Conservation (phyloP, 2,797 vertebrate species). For the Protonibea diacanthus region DNA sequence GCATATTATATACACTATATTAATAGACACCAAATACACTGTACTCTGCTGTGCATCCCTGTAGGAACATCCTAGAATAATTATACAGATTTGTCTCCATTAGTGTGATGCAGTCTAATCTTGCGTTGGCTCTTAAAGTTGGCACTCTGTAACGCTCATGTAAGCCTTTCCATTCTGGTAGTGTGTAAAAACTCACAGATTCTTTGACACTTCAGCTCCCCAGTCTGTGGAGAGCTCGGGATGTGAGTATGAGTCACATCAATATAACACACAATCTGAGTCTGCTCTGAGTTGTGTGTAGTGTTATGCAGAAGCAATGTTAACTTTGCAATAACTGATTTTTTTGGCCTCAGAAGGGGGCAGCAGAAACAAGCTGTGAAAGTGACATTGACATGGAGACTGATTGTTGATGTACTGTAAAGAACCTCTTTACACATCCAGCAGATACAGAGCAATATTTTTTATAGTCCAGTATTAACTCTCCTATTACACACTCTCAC, state of each 20-base stretch:
- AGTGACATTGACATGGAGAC: not conserved
- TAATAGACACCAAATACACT: constrained; percentile 6
- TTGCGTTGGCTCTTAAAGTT: constrained; percentile 31
- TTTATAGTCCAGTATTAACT: not conserved
- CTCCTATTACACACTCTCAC: not conserved
- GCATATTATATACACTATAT: not conserved
- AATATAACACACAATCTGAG: not conserved
- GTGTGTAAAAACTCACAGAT: constrained; percentile 29
- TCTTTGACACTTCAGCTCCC: constrained; percentile 11
- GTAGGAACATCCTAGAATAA: constrained; percentile 12
- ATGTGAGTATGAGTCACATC: not conserved
- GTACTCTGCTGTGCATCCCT: not conserved
- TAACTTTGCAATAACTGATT: not conserved
- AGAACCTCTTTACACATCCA: not conserved
- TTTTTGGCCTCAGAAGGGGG: not conserved
- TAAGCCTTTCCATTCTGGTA: constrained; percentile 27
- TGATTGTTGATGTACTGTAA: no score
- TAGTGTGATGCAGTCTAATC: constrained; percentile 37
- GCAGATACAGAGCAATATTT: not conserved
- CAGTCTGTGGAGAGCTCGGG: constrained; percentile 4
- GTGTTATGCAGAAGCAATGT: not conserved
- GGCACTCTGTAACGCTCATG: constrained; percentile 11
- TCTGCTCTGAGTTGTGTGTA: not conserved
- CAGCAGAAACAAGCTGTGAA: not conserved
- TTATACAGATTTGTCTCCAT: constrained; percentile 44